A percentile compares a stretch with the other conserved stretches of the same genome.
These are phyloP conservation scores for Aquatica leii DNA, from an alignment of 2,888 invertebrate species.

Conservation along the genomic window DNA sequence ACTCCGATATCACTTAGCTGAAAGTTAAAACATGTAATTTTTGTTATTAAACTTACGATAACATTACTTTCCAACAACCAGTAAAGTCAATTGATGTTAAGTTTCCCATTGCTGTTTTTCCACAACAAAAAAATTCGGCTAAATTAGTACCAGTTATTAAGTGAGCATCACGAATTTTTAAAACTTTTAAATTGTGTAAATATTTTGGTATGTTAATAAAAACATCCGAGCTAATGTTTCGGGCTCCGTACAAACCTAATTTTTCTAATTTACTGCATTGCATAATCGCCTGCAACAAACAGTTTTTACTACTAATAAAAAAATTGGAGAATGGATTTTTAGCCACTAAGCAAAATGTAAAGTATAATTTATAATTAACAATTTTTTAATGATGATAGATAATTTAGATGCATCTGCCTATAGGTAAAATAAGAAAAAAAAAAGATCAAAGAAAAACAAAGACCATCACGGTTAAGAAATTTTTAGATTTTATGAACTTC, in stretches of 20 bases:
- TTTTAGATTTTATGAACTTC: no score
- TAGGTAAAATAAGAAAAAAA: no score
- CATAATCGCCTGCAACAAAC: constrained; percentile 44
- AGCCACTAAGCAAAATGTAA: not conserved
- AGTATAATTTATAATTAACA: not conserved
- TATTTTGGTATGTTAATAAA: constrained; percentile 41
- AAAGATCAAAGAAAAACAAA: no score
- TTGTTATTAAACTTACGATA: not conserved
- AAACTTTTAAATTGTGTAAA: constrained; percentile 39
- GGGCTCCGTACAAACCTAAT: constrained; percentile 43
- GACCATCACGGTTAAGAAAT: no score
- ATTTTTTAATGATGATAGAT: no score
- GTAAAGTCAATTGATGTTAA: constrained; percentile 44
- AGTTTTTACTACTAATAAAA: constrained; percentile 2
- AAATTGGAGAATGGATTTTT: constrained; percentile 7
- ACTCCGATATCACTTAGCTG: constrained; percentile 42
- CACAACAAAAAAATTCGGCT: constrained; percentile 35
- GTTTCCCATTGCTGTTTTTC: constrained; percentile 37
- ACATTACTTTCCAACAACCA: constrained; percentile 43
- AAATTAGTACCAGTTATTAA: constrained; percentile 42
- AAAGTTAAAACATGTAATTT: constrained; percentile 8
- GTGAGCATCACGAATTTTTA: constrained; percentile 46
- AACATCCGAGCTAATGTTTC: constrained; percentile 43
- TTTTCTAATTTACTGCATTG: constrained; percentile 42
- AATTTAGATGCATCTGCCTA: no score